These are phyloP conservation scores for Margarornis squamiger DNA, from an alignment of 2,797 vertebrate species.

Conservation along the genomic window DNA sequence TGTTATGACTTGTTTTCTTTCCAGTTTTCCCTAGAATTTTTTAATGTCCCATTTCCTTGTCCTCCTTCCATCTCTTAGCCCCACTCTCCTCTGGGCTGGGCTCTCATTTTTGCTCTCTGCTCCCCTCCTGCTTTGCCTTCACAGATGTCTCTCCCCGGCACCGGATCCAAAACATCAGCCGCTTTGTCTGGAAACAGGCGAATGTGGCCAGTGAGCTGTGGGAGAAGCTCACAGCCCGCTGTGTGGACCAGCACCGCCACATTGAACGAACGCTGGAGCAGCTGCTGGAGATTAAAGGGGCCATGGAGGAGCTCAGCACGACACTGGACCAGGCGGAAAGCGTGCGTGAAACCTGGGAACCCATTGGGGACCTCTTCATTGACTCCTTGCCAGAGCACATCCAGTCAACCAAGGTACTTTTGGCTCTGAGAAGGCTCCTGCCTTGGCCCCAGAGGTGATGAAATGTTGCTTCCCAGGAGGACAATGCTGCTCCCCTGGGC, in stretches of 20 bases:
- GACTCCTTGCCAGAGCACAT: conserved; percentile 97
- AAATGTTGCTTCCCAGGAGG: background rate
- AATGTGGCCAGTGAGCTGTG: conserved; percentile 95
- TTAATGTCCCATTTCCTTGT: background rate
- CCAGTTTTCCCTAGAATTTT: background rate
- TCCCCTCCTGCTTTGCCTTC: background rate
- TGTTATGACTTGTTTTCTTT: background rate
- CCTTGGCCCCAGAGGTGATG: background rate
- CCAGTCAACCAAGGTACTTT: conserved; percentile 90
- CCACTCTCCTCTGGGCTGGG: background rate
- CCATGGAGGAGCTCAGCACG: conserved; percentile 88
- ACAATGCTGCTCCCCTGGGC: background rate
- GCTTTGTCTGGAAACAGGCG: conserved; percentile 96
- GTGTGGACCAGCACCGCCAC: conserved; percentile 93
- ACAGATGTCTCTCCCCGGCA: conserved; percentile 89
- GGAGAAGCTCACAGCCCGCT: conserved; percentile 94
- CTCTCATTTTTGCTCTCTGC: background rate
- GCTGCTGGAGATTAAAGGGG: conserved; percentile 89
- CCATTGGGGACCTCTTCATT: conserved; percentile 96
- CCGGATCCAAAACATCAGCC: conserved; percentile 91
- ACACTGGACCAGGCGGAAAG: conserved; percentile 91
- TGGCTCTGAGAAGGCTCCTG: background rate
- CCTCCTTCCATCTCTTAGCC: background rate
- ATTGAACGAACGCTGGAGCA: conserved; percentile 93
- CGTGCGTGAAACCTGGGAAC: conserved; percentile 91